phyloP scores from a whole-genome alignment of 2,888 invertebrate genomes.

The Zeuzera pyrina region DNA sequence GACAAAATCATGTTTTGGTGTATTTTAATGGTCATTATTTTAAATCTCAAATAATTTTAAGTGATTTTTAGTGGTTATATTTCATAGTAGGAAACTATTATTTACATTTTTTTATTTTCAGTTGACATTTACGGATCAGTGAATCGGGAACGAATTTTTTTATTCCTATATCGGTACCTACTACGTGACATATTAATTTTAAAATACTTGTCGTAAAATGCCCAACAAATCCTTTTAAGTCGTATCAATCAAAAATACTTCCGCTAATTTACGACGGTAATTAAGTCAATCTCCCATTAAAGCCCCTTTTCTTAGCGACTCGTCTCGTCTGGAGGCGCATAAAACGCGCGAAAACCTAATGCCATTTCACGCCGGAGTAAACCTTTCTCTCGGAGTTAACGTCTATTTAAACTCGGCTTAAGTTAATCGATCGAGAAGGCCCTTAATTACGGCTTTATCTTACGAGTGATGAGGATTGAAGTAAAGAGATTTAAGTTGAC shows the following conservation, averaged over 20 bases:
- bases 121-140: no score
- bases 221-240: conserved; percentile 40
- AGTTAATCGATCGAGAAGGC: conserved; percentile 71
- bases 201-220: conserved; percentile 6
- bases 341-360: conserved; percentile 72
- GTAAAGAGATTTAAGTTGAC: conserved; percentile 45
- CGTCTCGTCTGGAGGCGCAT: conserved; percentile 44
- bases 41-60: no score
- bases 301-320: conserved; percentile 67
- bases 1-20: no score
- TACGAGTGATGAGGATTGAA: conserved; percentile 58
- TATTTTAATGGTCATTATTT: no score
- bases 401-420: conserved; percentile 71
- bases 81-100: no score
- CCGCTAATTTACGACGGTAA: conserved; percentile 57
- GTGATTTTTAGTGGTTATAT: no score
- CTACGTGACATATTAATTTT: background rate
- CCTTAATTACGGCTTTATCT: conserved; percentile 72
- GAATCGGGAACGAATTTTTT: no score
- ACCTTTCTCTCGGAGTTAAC: conserved; percentile 70
- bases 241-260: conserved; percentile 64
- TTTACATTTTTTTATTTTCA: no score
- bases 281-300: conserved; percentile 69
- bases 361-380: conserved; percentile 72
- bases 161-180: no score